These are phyloP conservation scores for Centropyge bicolor DNA, from an alignment of 2,797 vertebrate genomes.

Conservation along the genomic window DNA sequence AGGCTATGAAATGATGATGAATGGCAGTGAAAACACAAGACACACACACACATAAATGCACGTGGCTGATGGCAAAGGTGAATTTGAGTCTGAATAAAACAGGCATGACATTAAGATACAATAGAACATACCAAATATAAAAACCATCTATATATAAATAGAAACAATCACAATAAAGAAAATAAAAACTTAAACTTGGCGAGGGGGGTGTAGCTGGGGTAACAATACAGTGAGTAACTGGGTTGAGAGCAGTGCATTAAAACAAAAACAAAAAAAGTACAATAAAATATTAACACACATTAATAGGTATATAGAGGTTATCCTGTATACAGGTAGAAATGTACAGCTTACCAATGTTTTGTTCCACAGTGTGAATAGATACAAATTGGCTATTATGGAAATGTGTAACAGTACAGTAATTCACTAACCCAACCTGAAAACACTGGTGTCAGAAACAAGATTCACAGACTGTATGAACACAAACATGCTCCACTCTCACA, in stretches of 20 bases:
- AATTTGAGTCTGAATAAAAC: constrained; percentile 47
- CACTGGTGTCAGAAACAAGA: constrained; percentile 58
- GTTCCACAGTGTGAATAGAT: constrained; percentile 62
- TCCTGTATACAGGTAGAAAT: constrained; percentile 67
- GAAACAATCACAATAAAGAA: constrained; percentile 69
- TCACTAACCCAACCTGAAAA: constrained; percentile 66
- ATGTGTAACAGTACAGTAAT: constrained; percentile 68
- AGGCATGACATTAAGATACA: constrained; percentile 64
- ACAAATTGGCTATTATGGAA: constrained; percentile 60
- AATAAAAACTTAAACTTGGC: constrained; percentile 46
- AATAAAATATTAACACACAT: constrained; percentile 80
- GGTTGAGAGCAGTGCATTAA: constrained; percentile 81
- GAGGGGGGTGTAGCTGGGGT: constrained; percentile 29
- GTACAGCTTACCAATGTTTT: constrained; percentile 66
- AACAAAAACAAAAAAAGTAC: constrained; percentile 67
- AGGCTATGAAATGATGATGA: constrained; percentile 38
- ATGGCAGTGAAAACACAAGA: constrained; percentile 30
- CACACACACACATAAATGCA: constrained; percentile 20
- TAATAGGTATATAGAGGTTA: constrained; percentile 64
- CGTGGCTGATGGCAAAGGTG: constrained; percentile 35
- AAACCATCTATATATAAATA: constrained; percentile 78
- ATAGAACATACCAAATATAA: constrained; percentile 74
- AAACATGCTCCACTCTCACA: constrained; percentile 49
- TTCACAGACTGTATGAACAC: constrained; percentile 50
- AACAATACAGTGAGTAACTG: constrained; percentile 75